Evolutionary conservation across 2,797 vertebrate genomes (phyloP).

Genomic region (Alca torda): DNA sequence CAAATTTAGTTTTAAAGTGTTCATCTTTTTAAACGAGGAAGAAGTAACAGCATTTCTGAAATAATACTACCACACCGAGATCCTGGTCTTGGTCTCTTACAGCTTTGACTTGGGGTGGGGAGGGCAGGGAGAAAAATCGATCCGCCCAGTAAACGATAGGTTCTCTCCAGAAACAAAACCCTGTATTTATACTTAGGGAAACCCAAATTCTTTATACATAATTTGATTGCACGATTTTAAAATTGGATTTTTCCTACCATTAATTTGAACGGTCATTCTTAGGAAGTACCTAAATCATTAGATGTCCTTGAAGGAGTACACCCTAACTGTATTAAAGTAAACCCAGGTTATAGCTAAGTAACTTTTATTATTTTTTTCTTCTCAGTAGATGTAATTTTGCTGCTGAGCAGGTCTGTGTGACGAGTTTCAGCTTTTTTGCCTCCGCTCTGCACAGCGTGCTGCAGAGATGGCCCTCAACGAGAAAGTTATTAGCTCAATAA

Average conservation of each 20-base stretch:
- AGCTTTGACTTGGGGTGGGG: background rate
- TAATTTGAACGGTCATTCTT: background rate
- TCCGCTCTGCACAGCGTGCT: background rate
- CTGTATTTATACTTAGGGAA: background rate
- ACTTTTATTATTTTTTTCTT: background rate
- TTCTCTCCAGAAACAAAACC: background rate
- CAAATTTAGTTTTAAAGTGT: background rate
- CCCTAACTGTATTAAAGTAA: background rate
- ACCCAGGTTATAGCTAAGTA: background rate
- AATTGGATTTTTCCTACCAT: background rate
- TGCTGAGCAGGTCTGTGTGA: background rate
- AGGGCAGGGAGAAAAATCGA: background rate
- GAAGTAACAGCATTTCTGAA: background rate
- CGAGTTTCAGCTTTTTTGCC: background rate
- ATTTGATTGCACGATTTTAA: background rate
- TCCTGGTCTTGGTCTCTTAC: background rate
- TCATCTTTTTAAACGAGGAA: background rate
- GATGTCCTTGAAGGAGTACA: background rate
- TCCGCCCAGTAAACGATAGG: background rate
- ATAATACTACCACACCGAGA: background rate
- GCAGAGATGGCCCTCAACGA: background rate
- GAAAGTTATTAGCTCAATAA: conserved; percentile 3
- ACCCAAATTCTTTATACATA: background rate
- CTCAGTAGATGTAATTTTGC: background rate
- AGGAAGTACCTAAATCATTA: background rate